Conservation (phyloP, 2,113 vertebrate genomes). For the Chaetodon trifascialis region DNA sequence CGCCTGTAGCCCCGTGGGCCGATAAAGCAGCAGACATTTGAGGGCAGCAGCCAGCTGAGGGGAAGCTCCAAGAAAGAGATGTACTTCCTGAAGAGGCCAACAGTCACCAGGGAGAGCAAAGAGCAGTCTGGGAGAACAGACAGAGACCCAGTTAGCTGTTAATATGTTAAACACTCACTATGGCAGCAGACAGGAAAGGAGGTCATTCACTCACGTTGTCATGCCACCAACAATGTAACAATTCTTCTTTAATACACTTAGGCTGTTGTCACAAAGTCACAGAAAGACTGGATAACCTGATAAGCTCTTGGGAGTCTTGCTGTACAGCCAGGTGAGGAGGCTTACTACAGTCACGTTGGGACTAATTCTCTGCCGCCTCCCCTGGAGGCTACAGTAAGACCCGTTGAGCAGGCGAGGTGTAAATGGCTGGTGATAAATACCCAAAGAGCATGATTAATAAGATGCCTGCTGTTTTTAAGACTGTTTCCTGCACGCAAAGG, state of each 20-base stretch:
- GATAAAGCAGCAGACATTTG: slow-evolving; percentile 83
- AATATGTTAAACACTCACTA: slow-evolving; percentile 24
- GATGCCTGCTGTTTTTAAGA: neutral
- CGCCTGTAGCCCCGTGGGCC: slow-evolving; percentile 82
- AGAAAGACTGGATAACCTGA: neutral
- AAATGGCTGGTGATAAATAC: slow-evolving; percentile 23
- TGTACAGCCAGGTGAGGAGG: slow-evolving; percentile 22
- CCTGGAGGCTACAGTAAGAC: slow-evolving; percentile 1
- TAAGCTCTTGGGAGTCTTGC: neutral
- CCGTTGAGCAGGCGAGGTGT: slow-evolving; percentile 19
- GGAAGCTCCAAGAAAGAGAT: slow-evolving; percentile 90
- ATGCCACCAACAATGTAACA: neutral
- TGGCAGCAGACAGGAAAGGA: slow-evolving; percentile 9
- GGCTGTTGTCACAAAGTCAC: neutral
- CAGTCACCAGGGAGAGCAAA: slow-evolving; percentile 87
- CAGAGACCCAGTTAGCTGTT: slow-evolving; percentile 45
- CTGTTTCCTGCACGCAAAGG: neutral
- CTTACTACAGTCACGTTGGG: slow-evolving; percentile 29
- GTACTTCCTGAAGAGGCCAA: slow-evolving; percentile 91
- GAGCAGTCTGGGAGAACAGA: slow-evolving; percentile 83
- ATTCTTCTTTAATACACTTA: neutral
- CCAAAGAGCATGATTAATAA: slow-evolving; percentile 10
- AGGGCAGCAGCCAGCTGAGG: slow-evolving; percentile 85
- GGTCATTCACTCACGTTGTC: neutral
- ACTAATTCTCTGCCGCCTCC: slow-evolving; percentile 27